phyloP scores from a whole-genome alignment of 2,113 vertebrate genomes.

The Syngnathus scovelli region DNA sequence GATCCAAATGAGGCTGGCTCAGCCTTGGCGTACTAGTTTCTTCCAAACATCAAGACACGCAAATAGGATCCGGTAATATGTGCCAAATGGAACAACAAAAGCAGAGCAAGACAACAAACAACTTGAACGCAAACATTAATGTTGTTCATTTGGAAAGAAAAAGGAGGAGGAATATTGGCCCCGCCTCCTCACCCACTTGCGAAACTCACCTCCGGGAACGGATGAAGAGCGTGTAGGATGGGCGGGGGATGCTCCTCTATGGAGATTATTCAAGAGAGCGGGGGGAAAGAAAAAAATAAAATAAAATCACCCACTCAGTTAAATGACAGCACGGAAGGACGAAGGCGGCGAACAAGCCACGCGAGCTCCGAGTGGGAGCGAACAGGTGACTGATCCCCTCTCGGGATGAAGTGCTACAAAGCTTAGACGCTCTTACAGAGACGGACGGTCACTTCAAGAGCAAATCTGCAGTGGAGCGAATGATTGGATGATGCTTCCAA shows the following conservation, averaged over 20 bases:
- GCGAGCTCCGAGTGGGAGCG: conserved; percentile 39
- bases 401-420: conserved; percentile 10
- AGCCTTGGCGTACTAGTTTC: not conserved
- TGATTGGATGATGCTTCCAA: not conserved
- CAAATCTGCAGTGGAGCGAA: not conserved
- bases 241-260: conserved; percentile 43
- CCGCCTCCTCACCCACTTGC: conserved; percentile 30
- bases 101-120: not conserved
- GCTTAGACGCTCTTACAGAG: not conserved
- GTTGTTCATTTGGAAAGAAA: not conserved
- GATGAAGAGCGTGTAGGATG: conserved; percentile 47
- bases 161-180: not conserved
- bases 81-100: conserved; percentile 1
- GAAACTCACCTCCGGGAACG: conserved; percentile 60
- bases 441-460: not conserved
- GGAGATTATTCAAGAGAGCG: conserved; percentile 48
- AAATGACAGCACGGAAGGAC: conserved; percentile 35
- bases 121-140: not conserved
- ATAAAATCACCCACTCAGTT: conserved; percentile 48
- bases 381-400: conserved; percentile 46
- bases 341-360: conserved; percentile 44
- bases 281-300: no score
- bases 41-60: not conserved
- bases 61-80: not conserved
- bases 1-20: not conserved